These are phyloP conservation scores for Chrosomus eos DNA, from an alignment of 2,797 vertebrate genomes.

Conservation along the genomic window DNA sequence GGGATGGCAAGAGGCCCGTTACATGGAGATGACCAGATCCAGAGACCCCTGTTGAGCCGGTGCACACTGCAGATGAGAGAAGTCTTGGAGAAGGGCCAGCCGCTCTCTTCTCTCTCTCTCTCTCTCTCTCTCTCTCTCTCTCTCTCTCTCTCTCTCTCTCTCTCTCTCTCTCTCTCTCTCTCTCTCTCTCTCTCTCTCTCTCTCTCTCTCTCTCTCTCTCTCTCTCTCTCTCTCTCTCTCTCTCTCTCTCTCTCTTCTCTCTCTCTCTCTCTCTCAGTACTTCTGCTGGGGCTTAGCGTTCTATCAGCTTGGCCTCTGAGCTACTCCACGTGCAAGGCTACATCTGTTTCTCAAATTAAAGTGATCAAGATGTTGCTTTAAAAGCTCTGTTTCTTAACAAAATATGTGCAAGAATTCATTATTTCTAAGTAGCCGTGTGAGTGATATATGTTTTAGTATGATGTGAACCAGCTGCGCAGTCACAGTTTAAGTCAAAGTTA, in stretches of 20 bases:
- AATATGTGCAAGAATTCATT: slow-evolving; percentile 9
- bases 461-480: neutral
- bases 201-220: slow-evolving; percentile 25
- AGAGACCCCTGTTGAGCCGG: slow-evolving; percentile 65
- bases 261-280: neutral
- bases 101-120: neutral
- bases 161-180: no score
- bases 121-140: no score
- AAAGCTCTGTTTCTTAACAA: slow-evolving; percentile 26
- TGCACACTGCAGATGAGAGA: slow-evolving; percentile 60
- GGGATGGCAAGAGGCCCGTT: slow-evolving; percentile 65
- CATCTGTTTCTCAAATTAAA: slow-evolving; percentile 47
- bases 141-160: no score
- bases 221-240: neutral
- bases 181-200: neutral
- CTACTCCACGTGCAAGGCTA: slow-evolving; percentile 43
- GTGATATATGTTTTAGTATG: neutral
- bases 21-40: slow-evolving; percentile 74
- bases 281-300: slow-evolving; percentile 50
- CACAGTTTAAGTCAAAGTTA: slow-evolving; percentile 30
- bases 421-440: slow-evolving; percentile 16
- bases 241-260: slow-evolving; percentile 23
- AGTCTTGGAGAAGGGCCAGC: slow-evolving; percentile 58
- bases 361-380: slow-evolving; percentile 29
- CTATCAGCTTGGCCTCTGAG: slow-evolving; percentile 57